These are phyloP conservation scores for Fragum sueziense DNA, from an alignment of 2,888 invertebrate genomes.

Conservation along the genomic window DNA sequence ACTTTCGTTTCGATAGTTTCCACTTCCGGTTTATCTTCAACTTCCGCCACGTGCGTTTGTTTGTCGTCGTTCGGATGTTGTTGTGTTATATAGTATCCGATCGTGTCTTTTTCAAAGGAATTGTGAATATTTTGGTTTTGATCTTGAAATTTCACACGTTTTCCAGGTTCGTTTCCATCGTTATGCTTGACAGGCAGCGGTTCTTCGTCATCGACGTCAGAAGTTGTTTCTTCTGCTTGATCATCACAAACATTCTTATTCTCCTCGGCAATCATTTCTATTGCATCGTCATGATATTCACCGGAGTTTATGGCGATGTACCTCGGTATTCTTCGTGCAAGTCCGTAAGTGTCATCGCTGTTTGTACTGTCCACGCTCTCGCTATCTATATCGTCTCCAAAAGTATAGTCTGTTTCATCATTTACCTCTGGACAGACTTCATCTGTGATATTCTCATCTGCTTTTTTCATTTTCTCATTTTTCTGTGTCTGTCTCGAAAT, in stretches of 20 bases:
- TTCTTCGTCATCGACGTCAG: neutral
- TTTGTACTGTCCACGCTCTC: slow-evolving; percentile 31
- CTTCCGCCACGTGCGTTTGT: neutral
- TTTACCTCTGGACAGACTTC: neutral
- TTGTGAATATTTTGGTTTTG: neutral
- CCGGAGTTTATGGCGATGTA: neutral
- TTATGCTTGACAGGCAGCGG: neutral
- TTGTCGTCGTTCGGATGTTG: neutral
- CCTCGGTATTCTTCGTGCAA: slow-evolving; percentile 19
- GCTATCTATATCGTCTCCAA: slow-evolving; percentile 24
- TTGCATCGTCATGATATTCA: slow-evolving; percentile 26
- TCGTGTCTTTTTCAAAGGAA: slow-evolving; percentile 42
- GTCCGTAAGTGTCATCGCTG: slow-evolving; percentile 38
- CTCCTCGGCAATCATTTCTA: slow-evolving; percentile 35
- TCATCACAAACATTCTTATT: slow-evolving; percentile 9
- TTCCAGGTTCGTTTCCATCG: neutral
- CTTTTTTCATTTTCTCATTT: neutral
- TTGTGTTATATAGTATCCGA: slow-evolving; percentile 39
- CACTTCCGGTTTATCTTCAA: neutral
- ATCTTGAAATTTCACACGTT: neutral
- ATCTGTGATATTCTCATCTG: neutral
- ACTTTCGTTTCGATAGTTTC: neutral
- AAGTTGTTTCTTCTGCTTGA: neutral
- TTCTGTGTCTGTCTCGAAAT: neutral
- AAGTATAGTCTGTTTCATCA: neutral